Conservation (phyloP, 2,888 invertebrate species). For the Drosophila atroscutellata region DNA sequence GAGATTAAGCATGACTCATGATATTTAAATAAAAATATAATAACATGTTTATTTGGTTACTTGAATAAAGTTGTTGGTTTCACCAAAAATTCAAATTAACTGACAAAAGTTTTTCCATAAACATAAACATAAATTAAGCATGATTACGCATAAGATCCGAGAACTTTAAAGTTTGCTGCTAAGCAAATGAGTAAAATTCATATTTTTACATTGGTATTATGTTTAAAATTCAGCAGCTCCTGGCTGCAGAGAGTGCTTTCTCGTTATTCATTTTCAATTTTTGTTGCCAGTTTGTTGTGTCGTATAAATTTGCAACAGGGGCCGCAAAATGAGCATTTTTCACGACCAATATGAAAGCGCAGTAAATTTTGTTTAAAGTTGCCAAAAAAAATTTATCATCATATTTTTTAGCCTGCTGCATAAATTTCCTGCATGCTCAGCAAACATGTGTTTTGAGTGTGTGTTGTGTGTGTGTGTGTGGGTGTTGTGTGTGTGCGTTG, state of each 20-base stretch:
- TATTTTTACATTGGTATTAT: background rate
- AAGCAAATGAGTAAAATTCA: background rate
- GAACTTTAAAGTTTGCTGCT: background rate
- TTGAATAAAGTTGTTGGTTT: background rate
- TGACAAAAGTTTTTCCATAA: background rate
- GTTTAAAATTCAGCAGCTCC: background rate
- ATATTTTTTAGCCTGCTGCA: conserved; percentile 39
- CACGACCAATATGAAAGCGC: conserved; percentile 74
- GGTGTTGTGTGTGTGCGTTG: background rate
- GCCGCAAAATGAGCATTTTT: conserved; percentile 65
- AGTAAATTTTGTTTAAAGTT: conserved; percentile 75
- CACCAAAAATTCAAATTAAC: background rate
- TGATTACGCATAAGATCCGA: background rate
- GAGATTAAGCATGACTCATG: background rate
- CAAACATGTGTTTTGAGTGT: conserved; percentile 6
- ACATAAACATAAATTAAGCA: background rate
- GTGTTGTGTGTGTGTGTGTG: background rate
- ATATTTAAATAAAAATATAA: background rate
- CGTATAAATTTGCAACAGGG: conserved; percentile 66
- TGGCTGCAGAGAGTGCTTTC: background rate
- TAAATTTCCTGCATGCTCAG: conserved; percentile 50
- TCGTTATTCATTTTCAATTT: conserved; percentile 12
- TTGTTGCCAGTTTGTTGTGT: conserved; percentile 22
- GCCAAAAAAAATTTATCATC: conserved; percentile 50
- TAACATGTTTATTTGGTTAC: background rate